Conservation (phyloP, 2,113 vertebrate genomes). For the Paradisaea rubra region DNA sequence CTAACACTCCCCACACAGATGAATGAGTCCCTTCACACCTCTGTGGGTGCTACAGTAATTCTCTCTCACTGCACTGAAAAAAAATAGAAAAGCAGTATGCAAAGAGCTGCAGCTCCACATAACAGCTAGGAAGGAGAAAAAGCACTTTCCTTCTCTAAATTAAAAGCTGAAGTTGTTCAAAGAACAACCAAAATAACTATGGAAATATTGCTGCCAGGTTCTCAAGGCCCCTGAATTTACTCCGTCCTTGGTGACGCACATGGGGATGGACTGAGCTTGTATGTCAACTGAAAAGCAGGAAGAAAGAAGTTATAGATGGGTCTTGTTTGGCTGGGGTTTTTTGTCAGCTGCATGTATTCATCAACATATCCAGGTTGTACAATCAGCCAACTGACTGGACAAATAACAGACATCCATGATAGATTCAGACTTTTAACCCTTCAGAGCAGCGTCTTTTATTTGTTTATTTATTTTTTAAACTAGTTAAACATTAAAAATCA, state of each 20-base stretch:
- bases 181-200: neutral
- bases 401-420: neutral
- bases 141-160: neutral
- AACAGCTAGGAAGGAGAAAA: neutral
- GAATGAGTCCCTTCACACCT: conserved; percentile 58
- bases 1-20: conserved; percentile 51
- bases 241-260: neutral
- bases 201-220: neutral
- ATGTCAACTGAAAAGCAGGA: conserved; percentile 30
- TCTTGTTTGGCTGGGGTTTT: conserved; percentile 19
- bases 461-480: neutral
- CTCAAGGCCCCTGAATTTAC: conserved; percentile 38
- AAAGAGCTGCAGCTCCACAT: neutral
- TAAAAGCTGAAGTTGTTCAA: conserved; percentile 6
- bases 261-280: neutral
- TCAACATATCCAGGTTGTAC: neutral
- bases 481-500: neutral
- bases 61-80: neutral
- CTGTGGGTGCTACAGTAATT: conserved; percentile 47
- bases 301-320: conserved; percentile 27
- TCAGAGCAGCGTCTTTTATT: conserved; percentile 36
- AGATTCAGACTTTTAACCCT: conserved; percentile 39
- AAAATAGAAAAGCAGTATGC: neutral
- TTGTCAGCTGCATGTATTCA: neutral
- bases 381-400: neutral